These are phyloP conservation scores for Zygothrica quintamaculata DNA, from an alignment of 2,888 invertebrate species.

Conservation along the genomic window DNA sequence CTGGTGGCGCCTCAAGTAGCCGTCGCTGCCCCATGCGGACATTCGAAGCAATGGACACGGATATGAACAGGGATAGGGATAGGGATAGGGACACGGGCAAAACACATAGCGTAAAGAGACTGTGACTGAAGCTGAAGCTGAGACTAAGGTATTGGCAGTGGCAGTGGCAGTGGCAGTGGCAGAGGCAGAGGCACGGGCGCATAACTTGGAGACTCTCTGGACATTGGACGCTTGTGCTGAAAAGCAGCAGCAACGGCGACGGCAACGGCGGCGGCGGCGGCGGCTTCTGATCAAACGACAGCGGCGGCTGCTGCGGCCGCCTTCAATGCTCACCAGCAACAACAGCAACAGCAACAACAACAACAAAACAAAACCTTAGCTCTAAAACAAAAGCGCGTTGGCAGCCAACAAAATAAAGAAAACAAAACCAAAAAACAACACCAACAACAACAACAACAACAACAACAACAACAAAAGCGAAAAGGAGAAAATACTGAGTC, in stretches of 20 bases:
- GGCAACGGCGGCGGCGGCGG: slow-evolving; percentile 44
- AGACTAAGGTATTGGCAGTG: neutral
- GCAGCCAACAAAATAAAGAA: slow-evolving; percentile 51
- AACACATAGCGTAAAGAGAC: slow-evolving; percentile 6
- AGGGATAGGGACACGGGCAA: neutral
- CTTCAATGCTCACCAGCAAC: slow-evolving; percentile 59
- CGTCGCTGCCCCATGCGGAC: slow-evolving; percentile 58
- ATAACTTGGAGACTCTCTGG: slow-evolving; percentile 48
- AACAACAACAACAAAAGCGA: slow-evolving; percentile 11
- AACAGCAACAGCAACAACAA: slow-evolving; percentile 43
- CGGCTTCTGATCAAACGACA: slow-evolving; percentile 74
- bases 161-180: neutral
- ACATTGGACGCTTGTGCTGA: slow-evolving; percentile 27
- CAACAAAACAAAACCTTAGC: slow-evolving; percentile 36
- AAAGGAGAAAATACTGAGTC: slow-evolving; percentile 8
- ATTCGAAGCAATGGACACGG: slow-evolving; percentile 46
- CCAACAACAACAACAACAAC: neutral
- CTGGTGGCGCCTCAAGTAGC: slow-evolving; percentile 76
- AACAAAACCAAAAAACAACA: slow-evolving; percentile 30
- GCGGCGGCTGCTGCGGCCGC: slow-evolving; percentile 48
- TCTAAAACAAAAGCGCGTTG: slow-evolving; percentile 75
- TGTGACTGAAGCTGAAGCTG: slow-evolving; percentile 1
- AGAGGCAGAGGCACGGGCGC: slow-evolving; percentile 46
- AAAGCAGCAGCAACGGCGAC: slow-evolving; percentile 62
- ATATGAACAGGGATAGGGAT: slow-evolving; percentile 13